phyloP scores from a whole-genome alignment of 2,797 vertebrate genomes.

The Epinephelus coioides region DNA sequence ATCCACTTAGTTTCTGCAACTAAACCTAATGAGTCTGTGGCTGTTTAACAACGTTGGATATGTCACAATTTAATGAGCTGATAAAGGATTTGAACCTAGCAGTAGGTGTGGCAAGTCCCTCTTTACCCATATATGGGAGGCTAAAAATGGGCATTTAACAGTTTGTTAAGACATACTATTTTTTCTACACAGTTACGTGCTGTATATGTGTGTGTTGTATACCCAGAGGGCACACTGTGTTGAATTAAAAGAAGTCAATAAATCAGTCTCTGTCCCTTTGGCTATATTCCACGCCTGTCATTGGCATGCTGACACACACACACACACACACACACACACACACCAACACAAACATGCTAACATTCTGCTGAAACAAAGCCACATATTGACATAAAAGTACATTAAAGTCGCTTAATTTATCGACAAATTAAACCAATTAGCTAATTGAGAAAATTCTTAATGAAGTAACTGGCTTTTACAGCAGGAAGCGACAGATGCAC shows the following conservation, averaged over 20 bases:
- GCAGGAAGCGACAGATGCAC: constrained; percentile 37
- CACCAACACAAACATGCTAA: too few relatives aligned
- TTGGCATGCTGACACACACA: constrained; percentile 1
- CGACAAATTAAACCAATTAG: constrained; percentile 36
- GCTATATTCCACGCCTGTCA: constrained; percentile 11
- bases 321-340: background rate
- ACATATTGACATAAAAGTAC: constrained; percentile 20
- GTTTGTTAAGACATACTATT: background rate
- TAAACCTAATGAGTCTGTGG: too few relatives aligned
- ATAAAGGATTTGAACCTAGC: too few relatives aligned
- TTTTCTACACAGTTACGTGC: constrained; percentile 4
- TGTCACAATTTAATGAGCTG: too few relatives aligned
- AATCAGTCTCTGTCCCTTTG: constrained; percentile 24
- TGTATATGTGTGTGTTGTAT: background rate
- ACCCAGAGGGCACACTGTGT: constrained; percentile 4
- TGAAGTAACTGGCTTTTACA: constrained; percentile 17
- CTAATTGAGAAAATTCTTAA: constrained; percentile 45
- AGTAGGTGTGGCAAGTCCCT: too few relatives aligned
- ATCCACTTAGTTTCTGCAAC: too few relatives aligned
- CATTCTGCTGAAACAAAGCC: constrained; percentile 13
- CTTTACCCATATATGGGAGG: too few relatives aligned
- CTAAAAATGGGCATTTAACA: too few relatives aligned
- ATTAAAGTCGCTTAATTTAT: constrained; percentile 48
- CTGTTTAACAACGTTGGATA: too few relatives aligned
- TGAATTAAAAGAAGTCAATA: constrained; percentile 44